Evolutionary conservation across 1,140 invertebrate genomes (phyloP).

Genomic region (Physella acuta): DNA sequence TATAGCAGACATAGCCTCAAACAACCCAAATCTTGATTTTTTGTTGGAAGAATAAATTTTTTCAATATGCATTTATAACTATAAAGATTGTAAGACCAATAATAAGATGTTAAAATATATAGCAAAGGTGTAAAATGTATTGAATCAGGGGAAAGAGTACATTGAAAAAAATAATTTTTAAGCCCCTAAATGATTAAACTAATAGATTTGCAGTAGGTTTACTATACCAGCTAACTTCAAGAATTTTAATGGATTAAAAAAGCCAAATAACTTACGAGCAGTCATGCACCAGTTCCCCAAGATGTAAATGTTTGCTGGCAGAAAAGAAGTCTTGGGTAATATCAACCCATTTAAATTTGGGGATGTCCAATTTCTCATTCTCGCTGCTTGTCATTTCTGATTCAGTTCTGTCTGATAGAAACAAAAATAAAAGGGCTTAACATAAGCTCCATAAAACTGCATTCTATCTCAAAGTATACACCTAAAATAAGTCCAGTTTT

Average conservation of each 20-base stretch:
- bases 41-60: not conserved
- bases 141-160: not conserved
- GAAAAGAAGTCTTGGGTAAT: constrained; percentile 48
- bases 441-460: no score
- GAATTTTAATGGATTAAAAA: no score
- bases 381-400: not conserved
- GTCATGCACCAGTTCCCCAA: constrained; percentile 51
- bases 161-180: not conserved
- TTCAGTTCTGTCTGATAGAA: no score
- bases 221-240: no score
- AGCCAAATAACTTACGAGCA: constrained; percentile 46
- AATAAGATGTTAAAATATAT: not conserved
- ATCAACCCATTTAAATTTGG: constrained; percentile 42
- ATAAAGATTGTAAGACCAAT: not conserved
- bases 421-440: no score
- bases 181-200: not conserved
- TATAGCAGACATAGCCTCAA: constrained; percentile 98
- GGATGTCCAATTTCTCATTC: constrained; percentile 27
- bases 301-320: constrained; percentile 39
- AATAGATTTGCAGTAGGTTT: no score
- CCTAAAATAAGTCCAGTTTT: no score
- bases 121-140: not conserved
- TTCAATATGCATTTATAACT: not conserved
- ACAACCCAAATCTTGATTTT: constrained; percentile 74
- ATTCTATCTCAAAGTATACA: no score